Percentiles rank a stretch among this genome's conserved stretches.
phyloP scores from a whole-genome alignment of 2,888 invertebrate genomes.

The Lepas anatifera region DNA sequence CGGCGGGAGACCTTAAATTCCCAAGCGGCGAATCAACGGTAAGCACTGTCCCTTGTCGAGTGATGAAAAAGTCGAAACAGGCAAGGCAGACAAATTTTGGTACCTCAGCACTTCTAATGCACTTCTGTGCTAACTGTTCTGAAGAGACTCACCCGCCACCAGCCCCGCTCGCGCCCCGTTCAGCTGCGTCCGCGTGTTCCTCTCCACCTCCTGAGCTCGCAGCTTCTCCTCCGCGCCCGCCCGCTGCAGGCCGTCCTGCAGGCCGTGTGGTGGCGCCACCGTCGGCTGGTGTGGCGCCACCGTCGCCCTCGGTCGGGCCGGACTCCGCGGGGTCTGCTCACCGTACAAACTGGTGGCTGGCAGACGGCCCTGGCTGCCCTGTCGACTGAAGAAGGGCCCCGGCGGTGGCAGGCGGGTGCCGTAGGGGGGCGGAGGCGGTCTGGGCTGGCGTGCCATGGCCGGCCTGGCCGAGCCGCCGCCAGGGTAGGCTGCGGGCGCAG shows the following conservation, averaged over 20 bases:
- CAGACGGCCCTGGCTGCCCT: not conserved
- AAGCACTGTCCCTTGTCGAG: too few relatives aligned
- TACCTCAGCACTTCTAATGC: too few relatives aligned
- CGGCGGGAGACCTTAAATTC: too few relatives aligned
- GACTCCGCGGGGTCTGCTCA: not conserved
- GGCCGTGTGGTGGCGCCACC: not conserved
- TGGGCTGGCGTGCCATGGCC: not conserved
- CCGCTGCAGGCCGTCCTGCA: constrained; percentile 19
- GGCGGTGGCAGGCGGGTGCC: constrained; percentile 1
- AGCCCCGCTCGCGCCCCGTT: constrained; percentile 21
- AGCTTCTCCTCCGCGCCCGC: too few relatives aligned
- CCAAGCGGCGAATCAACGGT: too few relatives aligned
- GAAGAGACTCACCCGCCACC: not conserved
- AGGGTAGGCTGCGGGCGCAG: not conserved
- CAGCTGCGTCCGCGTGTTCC: constrained; percentile 15
- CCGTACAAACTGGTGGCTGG: not conserved
- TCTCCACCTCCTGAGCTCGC: too few relatives aligned
- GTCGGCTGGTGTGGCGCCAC: not conserved
- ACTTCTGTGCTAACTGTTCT: too few relatives aligned
- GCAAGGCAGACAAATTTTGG: too few relatives aligned
- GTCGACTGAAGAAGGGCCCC: not conserved
- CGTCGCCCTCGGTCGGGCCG: too few relatives aligned
- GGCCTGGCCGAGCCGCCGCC: not conserved
- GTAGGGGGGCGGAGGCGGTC: not conserved
- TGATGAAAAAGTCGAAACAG: too few relatives aligned